Percentiles rank a stretch among this genome's conserved stretches.
These are phyloP conservation scores for Opisthocomus hoazin DNA, from an alignment of 2,113 vertebrate species.

Conservation along the genomic window DNA sequence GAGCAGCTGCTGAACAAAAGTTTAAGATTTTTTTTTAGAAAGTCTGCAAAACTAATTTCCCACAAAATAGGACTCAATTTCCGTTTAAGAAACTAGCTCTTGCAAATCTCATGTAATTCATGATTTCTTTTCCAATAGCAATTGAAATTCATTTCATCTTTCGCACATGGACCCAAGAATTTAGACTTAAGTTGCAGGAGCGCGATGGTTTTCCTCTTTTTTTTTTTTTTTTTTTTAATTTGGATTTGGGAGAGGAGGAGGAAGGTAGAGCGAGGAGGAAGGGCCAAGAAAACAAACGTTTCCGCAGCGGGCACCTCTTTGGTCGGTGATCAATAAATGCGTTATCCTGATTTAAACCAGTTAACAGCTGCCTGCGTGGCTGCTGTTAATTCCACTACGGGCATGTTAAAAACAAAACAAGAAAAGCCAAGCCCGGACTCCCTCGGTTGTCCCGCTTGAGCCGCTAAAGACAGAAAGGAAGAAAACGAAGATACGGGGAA, in stretches of 20 bases:
- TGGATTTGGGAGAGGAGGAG: not conserved
- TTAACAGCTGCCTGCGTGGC: not conserved
- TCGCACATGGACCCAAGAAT: constrained; percentile 50
- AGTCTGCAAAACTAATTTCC: constrained; percentile 85
- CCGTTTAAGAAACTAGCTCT: constrained; percentile 74
- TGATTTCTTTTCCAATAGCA: constrained; percentile 58
- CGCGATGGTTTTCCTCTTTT: not conserved
- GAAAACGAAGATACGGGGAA: not conserved
- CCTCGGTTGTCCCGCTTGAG: not conserved
- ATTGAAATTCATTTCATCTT: constrained; percentile 63
- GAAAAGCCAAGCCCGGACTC: not conserved
- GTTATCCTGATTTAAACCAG: constrained; percentile 24
- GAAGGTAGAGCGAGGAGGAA: not conserved
- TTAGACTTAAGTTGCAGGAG: not conserved
- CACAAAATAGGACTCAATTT: constrained; percentile 81
- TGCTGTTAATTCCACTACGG: constrained; percentile 20
- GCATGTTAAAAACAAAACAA: not conserved
- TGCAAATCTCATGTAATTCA: constrained; percentile 69
- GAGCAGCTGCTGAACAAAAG: constrained; percentile 79
- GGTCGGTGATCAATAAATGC: constrained; percentile 5
- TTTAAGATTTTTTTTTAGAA: constrained; percentile 68
- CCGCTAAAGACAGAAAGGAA: not conserved
- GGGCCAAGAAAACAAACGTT: not conserved
- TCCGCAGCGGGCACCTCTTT: not conserved
- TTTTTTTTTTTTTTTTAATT: not conserved